Base-by-base conservation (phyloP, 2,888 invertebrate genomes). In the Drosophila mulleri region DNA sequence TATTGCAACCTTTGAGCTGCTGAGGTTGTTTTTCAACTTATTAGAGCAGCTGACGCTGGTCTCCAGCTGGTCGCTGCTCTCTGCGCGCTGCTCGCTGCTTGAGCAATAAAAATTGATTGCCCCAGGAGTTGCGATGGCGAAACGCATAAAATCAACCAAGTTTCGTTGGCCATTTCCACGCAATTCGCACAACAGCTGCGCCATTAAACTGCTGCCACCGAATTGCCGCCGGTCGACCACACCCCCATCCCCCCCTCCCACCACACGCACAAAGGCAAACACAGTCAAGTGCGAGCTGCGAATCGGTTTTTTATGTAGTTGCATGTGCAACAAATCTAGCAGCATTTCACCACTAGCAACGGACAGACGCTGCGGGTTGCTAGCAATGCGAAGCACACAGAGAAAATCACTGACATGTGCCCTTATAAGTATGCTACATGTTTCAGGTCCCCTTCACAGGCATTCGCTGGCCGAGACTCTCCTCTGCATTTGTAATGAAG, bases 81-180 rank as follows among this genome's bases (percentile, higher is more conserved):
- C 37, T 14, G 37, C 6, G 14, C 1, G 56, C 68, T 57, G 52
- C 45, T 47, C 39, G 44, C 59, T 52, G 14, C 44, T 26, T 47
- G 52, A 59, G 67, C 56, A 63, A 73, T 85, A 79, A 88, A 85
- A 85, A 80, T 79, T 82, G 83, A 88, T 82, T 85, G 80, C 57
- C 67, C 52, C 57, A 54, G 53, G 67, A 71, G 68, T 78, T 67
- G 67, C 80, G 72, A 76, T 83, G 83, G 79, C 57, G 71, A 47
- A 47, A 29, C 70, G 63, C 71, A 80, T 79, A 61, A 89, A 83
- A 80, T 72, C 84, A 78, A 70, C 62, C 72, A 72, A 62, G 26
- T 47, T 61, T 66, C 67, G 53, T 47, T 69, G 67, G 59, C 70
- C 80, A 77, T 73, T 67, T 77, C 68, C 78, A 76, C 72, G 52